A percentile compares a stretch with the other conserved stretches of the same genome.
These are phyloP conservation scores for Circaetus gallicus DNA, from an alignment of 2,113 vertebrate species.

Conservation along the genomic window DNA sequence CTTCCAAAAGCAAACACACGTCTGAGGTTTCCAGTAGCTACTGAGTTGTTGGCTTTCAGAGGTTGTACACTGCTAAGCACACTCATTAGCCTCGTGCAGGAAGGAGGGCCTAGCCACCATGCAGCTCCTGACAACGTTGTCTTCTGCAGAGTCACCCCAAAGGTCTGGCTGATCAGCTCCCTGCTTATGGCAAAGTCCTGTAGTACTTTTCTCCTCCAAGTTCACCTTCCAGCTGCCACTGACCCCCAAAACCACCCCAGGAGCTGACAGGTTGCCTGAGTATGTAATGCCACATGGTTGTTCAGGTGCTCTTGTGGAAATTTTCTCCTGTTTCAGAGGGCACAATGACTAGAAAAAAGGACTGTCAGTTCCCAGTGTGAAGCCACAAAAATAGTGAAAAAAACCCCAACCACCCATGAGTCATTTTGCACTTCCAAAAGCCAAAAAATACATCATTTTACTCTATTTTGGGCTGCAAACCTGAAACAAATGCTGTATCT, in stretches of 20 bases:
- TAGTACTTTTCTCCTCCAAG: background rate
- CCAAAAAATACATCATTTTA: background rate
- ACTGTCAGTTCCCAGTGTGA: background rate
- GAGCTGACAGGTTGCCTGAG: background rate
- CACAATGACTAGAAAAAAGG: background rate
- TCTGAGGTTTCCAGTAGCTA: background rate
- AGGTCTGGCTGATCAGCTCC: background rate
- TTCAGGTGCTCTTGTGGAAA: background rate
- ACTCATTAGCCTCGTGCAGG: background rate
- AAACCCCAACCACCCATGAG: accelerated
- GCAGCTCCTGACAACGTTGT: too few species aligned
- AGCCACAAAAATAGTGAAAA: background rate
- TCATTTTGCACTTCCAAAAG: background rate
- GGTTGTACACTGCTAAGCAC: background rate
- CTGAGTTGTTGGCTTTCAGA: background rate
- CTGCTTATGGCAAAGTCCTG: background rate
- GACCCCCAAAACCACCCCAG: background rate
- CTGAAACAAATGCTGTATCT: background rate
- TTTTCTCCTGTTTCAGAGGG: background rate
- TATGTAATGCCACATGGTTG: background rate
- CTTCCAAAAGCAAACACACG: background rate
- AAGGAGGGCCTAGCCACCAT: background rate
- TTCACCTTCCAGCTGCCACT: background rate
- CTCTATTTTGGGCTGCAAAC: background rate
- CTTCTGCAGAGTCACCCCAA: background rate